Evolutionary conservation across 1,140 invertebrate species (phyloP).

Genomic region (Pristionchus pacificus): DNA sequence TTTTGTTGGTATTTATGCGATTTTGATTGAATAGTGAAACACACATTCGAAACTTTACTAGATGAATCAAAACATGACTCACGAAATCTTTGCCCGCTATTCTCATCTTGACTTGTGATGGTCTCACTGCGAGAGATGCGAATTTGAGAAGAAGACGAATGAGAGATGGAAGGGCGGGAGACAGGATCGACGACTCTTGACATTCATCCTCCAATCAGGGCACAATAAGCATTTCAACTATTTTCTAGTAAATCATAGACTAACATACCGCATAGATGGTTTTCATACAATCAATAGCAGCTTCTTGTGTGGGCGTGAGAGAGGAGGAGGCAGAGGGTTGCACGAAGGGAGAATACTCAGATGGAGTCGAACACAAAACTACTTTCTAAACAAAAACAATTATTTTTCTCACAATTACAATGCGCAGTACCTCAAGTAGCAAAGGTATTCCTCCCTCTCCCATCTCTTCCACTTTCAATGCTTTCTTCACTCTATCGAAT

Average conservation of each 20-base stretch:
- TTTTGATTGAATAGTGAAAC: no score
- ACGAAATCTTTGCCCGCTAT: conserved; percentile 22
- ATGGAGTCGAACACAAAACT: conserved; percentile 40
- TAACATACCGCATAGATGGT: conserved; percentile 41
- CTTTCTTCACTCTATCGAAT: conserved; percentile 42
- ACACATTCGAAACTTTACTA: no score
- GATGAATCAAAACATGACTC: background rate
- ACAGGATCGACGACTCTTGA: conserved; percentile 29
- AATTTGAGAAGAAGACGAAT: conserved; percentile 45
- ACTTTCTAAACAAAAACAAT: conserved; percentile 42
- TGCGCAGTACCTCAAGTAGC: conserved; percentile 23
- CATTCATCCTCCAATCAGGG: conserved; percentile 42
- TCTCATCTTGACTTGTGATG: conserved; percentile 11
- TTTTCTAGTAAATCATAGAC: conserved; percentile 15
- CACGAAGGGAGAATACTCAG: conserved; percentile 48
- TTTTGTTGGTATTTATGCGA: no score
- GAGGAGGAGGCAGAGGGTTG: conserved; percentile 40
- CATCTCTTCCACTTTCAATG: conserved; percentile 41
- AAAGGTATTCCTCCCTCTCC: conserved; percentile 20
- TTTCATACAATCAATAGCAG: conserved; percentile 43
- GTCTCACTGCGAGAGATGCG: conserved; percentile 39
- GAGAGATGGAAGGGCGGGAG: conserved; percentile 44
- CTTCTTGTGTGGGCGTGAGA: conserved; percentile 49
- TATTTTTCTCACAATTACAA: no score
- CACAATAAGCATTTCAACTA: conserved; percentile 2